Base-by-base conservation (phyloP, 2,797 vertebrate genomes). In the Rhinogobio ventralis region DNA sequence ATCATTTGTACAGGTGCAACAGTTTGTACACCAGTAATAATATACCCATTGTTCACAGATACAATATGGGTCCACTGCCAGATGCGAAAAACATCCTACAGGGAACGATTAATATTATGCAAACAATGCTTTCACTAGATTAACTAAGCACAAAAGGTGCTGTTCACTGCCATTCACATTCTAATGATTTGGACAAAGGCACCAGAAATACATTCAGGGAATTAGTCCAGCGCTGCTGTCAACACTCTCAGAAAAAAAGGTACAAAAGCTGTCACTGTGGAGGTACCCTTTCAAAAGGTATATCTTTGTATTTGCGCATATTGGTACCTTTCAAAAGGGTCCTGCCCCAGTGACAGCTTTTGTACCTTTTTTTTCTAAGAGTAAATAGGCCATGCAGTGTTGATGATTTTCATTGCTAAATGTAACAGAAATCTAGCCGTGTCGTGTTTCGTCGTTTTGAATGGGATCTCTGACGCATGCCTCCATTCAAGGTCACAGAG, bases 401-500 rank as follows among this genome's bases (percentile, higher is more conserved):
- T 39, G 39, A 15, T 17, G 49, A 64, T 42, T 79, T 25, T 17
- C 25, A 5, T 64, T 30, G 15, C 23, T 55, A 72, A 73, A 42
- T 62, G 57, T 45, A 19, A 25, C 23, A 14, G 13, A 62, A 33
- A 85, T 66, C 5, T 42, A 80, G n/a, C 19, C 7, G 39, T 68
- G 33, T 71, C 66, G 39, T 73, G 69, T 33, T 81, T 66, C 77
- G 19, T 6, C 8, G 14, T 72, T n/a, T 73, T 39, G 25, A 23
- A 20, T n/a, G 20, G 25, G 23, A 82, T 80, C 77, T 81, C 55
- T 85, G 86, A 79, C 72, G 53, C 72, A 71, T n/a, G 15, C 13
- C 19, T 64, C 69, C 46, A 36, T 30, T 75, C 84, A 85, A 85
- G 81, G 85, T 89, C 86, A 87, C 55, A 72, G 33, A 69, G 77